These are phyloP conservation scores for Hypsopygia costalis DNA, from an alignment of 2,888 invertebrate genomes.

Conservation along the genomic window DNA sequence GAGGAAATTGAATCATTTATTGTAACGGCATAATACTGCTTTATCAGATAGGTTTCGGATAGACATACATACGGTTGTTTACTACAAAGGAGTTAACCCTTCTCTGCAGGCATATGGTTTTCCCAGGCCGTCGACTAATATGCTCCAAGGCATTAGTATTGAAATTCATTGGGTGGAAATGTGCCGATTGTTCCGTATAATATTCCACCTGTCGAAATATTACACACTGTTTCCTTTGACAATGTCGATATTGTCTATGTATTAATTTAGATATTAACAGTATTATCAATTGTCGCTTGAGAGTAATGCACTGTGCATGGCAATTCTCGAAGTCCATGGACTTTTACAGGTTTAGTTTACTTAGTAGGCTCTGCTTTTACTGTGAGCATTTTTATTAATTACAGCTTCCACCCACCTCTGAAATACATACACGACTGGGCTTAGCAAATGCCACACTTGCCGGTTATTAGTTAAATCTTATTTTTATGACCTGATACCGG, in stretches of 20 bases:
- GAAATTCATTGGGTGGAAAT: conserved; percentile 10
- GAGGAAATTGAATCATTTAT: conserved; percentile 79
- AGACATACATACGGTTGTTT: conserved; percentile 59
- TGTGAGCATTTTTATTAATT: too few relatives aligned
- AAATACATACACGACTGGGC: too few relatives aligned
- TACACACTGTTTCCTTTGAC: not conserved
- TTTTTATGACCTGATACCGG: too few relatives aligned
- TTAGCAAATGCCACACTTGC: too few relatives aligned
- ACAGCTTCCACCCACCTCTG: too few relatives aligned
- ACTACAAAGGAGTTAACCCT: conserved; percentile 43
- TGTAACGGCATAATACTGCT: conserved; percentile 71
- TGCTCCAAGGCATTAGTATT: conserved; percentile 15
- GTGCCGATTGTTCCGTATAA: conserved; percentile 6
- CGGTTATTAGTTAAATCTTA: too few relatives aligned
- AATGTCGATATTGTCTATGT: not conserved
- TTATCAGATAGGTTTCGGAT: conserved; percentile 70
- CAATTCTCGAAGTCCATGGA: too few relatives aligned
- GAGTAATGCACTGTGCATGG: too few relatives aligned
- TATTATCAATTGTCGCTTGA: too few relatives aligned
- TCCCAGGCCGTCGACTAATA: conserved; percentile 8
- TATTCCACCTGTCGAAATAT: not conserved
- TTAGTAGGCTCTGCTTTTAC: too few relatives aligned
- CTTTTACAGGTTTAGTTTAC: too few relatives aligned
- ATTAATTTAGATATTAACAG: not conserved
- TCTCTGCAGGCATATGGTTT: conserved; percentile 18